Conservation (phyloP, 2,888 invertebrate species). For the Brachylomia viminalis region DNA sequence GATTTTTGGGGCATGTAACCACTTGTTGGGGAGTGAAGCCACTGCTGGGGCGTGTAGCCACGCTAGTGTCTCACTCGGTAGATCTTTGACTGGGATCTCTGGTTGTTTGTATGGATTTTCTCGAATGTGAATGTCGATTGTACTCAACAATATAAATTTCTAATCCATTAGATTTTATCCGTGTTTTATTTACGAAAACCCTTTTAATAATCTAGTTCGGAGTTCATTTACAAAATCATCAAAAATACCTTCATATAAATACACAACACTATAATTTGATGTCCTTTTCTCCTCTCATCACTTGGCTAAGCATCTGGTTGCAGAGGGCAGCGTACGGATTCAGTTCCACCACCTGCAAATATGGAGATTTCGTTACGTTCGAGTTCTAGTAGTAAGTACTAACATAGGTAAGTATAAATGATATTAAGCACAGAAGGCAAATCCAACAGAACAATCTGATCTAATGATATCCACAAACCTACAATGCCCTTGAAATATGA, state of each 20-base stretch:
- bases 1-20: slow-evolving; percentile 74
- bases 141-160: slow-evolving; percentile 90
- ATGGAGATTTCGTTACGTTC: not conserved
- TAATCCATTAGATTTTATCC: slow-evolving; percentile 87
- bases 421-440: not conserved
- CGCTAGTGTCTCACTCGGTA: slow-evolving; percentile 60
- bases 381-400: too few species aligned
- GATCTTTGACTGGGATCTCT: slow-evolving; percentile 70
- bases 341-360: slow-evolving; percentile 93
- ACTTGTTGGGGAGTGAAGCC: slow-evolving; percentile 66
- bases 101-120: slow-evolving; percentile 79
- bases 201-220: not conserved
- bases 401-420: not conserved
- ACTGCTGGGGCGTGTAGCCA: slow-evolving; percentile 57
- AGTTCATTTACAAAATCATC: slow-evolving; percentile 8
- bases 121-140: slow-evolving; percentile 86
- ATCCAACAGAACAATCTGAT: not conserved
- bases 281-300: slow-evolving; percentile 91
- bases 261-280: slow-evolving; percentile 76
- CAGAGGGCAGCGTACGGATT: slow-evolving; percentile 99
- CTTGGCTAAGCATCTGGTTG: slow-evolving; percentile 97
- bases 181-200: slow-evolving; percentile 80
- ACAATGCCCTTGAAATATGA: not conserved
- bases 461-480: not conserved
- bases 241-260: slow-evolving; percentile 1